Base-by-base conservation (phyloP, 2,113 vertebrate species). In the Cyprinus carpio region DNA sequence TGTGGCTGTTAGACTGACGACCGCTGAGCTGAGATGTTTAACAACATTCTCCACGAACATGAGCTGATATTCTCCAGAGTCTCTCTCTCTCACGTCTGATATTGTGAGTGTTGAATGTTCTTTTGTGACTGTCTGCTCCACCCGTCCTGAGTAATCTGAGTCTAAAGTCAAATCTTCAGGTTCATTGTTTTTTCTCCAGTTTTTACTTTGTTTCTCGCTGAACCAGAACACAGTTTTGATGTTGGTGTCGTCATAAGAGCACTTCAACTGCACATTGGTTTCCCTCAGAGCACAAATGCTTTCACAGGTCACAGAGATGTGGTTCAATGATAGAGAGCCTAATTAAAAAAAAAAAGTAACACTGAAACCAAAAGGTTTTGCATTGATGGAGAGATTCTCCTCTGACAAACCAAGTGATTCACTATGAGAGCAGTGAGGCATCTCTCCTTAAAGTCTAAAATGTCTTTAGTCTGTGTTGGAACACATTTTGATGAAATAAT, bases 101-200 rank as follows among this genome's bases (percentile, higher is more conserved):
- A 89, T 83, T 81, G 20, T 83, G 13, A 89, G 49, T 13, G 46
- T 49, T 49, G 46, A 13, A 49, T 2, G n/a, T n/a, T n/a, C n/a
- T n/a, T n/a, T n/a, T n/a, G n/a, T n/a, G n/a, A n/a, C n/a, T n/a
- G n/a, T n/a, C 4, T 16, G 49, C 4, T 51, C 54, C 62, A 82
- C 78, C 37, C 87, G 78, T 77, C 72, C 83, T 71, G 72, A 65
- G 29, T 87, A 87, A 40, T 87, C 83, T 0, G 5, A 72, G 71
- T 87, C 87, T 74, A 78, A 87, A 72, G 27, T 18, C 46, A 87
- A 83, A 64, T 85, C 64, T 81, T 85, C 83, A 64, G 87, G 79
- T 64, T 78, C 34, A 13, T 82, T n/a, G 7, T 43, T 43, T 0
- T 78, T 40, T 75, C 54, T 82, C 87, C 79, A 85, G 49, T 82